A percentile compares a stretch with the other conserved stretches of the same genome.
These are phyloP conservation scores for Oreochromis spilurus DNA, from an alignment of 2,113 vertebrate species.

Conservation along the genomic window DNA sequence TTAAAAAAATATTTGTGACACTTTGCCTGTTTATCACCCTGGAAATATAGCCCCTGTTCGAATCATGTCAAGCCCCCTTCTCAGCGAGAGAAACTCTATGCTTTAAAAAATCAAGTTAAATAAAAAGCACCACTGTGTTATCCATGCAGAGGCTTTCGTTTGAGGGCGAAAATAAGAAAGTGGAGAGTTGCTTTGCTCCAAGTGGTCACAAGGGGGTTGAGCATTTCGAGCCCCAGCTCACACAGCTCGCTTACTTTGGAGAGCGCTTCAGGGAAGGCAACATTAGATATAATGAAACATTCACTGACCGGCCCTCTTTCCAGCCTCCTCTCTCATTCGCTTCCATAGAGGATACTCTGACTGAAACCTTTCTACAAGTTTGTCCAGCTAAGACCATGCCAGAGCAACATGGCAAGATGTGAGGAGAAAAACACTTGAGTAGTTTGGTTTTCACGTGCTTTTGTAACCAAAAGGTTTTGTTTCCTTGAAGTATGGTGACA, in stretches of 20 bases:
- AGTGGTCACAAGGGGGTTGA: constrained; percentile 96
- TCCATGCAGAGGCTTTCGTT: constrained; percentile 88
- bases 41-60: constrained; percentile 84
- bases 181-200: constrained; percentile 92
- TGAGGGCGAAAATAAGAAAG: constrained; percentile 84
- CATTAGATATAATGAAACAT: constrained; percentile 95
- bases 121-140: constrained; percentile 95
- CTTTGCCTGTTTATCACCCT: constrained; percentile 85
- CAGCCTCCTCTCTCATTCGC: constrained; percentile 54
- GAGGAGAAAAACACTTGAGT: constrained; percentile 12
- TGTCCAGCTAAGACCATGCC: background rate
- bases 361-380: constrained; percentile 72
- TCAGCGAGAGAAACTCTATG: constrained; percentile 82
- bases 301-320: constrained; percentile 83
- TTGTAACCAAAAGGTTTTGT: background rate
- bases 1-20: constrained; percentile 63
- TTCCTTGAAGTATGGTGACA: background rate
- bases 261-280: constrained; percentile 88
- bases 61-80: constrained; percentile 80
- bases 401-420: constrained; percentile 16
- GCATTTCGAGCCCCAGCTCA: constrained; percentile 86
- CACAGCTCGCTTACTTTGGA: constrained; percentile 96
- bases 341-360: constrained; percentile 78
- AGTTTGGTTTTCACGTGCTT: background rate
- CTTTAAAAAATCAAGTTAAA: constrained; percentile 82